Evolutionary conservation across 2,888 invertebrate genomes (phyloP).

Genomic region (Operophtera brumata): DNA sequence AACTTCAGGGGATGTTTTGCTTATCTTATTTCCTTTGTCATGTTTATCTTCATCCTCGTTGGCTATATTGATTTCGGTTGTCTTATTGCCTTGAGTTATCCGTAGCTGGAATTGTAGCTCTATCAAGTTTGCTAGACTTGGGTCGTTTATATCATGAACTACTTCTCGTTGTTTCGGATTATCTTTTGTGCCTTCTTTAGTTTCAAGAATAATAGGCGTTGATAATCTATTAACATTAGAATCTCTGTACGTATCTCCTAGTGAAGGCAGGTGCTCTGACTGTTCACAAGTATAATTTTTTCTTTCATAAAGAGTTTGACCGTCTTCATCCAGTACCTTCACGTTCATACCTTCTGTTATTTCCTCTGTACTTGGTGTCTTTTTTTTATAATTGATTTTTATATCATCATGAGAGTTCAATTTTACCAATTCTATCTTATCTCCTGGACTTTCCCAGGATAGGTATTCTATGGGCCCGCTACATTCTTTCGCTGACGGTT

Average conservation of each 20-base stretch:
- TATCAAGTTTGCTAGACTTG: conserved; percentile 52
- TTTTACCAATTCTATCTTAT: conserved; percentile 28
- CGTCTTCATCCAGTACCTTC: conserved; percentile 58
- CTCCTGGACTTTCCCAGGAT: conserved; percentile 14
- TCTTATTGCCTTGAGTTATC: conserved; percentile 55
- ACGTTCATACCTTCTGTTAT: conserved; percentile 50
- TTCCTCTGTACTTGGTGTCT: conserved; percentile 51
- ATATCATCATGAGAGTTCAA: conserved; percentile 49
- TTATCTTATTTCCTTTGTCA: conserved; percentile 16
- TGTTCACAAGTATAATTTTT: conserved; percentile 45
- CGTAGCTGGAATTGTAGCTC: conserved; percentile 64
- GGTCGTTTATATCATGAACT: conserved; percentile 39
- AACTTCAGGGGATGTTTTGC: conserved; percentile 42
- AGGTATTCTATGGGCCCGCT: not conserved
- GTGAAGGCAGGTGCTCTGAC: conserved; percentile 21
- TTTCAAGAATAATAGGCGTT: conserved; percentile 36
- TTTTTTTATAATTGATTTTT: conserved; percentile 45
- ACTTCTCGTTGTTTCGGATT: conserved; percentile 30
- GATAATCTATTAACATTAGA: conserved; percentile 48
- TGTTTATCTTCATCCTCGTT: conserved; percentile 35
- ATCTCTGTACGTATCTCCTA: conserved; percentile 49
- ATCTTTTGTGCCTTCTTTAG: conserved; percentile 33
- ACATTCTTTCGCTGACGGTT: conserved; percentile 41
- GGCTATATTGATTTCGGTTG: conserved; percentile 47
- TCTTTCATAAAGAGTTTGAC: conserved; percentile 56